These are phyloP conservation scores for Opisthocomus hoazin DNA, from an alignment of 2,113 vertebrate genomes.

Conservation along the genomic window DNA sequence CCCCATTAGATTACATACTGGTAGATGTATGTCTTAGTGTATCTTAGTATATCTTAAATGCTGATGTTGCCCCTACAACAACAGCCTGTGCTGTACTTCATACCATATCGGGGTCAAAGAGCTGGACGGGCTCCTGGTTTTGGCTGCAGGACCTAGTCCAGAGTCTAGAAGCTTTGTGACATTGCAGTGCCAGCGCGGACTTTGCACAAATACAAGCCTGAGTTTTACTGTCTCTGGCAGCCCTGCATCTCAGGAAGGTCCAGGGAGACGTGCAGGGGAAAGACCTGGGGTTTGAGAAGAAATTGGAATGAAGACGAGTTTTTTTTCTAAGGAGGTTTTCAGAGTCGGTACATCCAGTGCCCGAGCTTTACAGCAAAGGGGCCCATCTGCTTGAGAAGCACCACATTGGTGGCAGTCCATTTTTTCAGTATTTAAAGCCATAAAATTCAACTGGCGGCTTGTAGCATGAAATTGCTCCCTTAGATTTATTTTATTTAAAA, in stretches of 20 bases:
- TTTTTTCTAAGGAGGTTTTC: not conserved
- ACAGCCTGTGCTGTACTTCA: not conserved
- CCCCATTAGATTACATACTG: not conserved
- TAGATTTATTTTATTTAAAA: not conserved
- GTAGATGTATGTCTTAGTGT: no score
- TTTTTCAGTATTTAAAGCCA: not conserved
- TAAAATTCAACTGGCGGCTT: not conserved
- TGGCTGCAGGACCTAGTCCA: not conserved
- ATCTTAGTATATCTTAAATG: not conserved
- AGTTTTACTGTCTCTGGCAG: not conserved
- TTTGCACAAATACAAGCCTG: not conserved
- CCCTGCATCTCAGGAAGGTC: not conserved
- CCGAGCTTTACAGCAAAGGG: not conserved
- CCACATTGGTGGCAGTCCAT: not conserved
- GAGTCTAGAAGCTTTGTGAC: not conserved
- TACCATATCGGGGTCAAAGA: not conserved
- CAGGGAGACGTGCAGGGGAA: not conserved
- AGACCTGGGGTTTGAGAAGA: not conserved
- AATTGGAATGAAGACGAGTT: not conserved
- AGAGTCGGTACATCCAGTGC: not conserved
- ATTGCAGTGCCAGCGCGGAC: fast-evolving
- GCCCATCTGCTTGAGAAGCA: not conserved
- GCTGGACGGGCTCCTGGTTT: not conserved
- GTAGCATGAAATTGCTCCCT: not conserved
- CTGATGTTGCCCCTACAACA: not conserved